Base-by-base conservation (phyloP, 2,888 invertebrate species). In the Clostera curtula region DNA sequence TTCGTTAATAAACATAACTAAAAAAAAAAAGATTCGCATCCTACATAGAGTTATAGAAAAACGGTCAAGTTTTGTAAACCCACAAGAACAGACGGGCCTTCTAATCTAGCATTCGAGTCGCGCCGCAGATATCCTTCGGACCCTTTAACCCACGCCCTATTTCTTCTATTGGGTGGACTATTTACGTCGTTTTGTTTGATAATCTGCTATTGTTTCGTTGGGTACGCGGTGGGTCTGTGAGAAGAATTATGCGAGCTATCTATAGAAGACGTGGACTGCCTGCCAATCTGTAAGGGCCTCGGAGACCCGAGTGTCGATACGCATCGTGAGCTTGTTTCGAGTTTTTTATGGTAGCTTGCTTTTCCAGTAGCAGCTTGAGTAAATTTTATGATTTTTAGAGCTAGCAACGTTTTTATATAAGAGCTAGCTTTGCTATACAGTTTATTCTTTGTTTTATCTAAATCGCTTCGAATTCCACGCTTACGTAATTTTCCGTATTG, bases 161-260 rank as follows among this genome's bases (percentile, higher is more conserved):
- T 75, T 70, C 74, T 70, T 58, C 66, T 68, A 71, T 71, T 67
- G 53, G 60, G 56, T 66, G 60, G 67, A 74, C 76, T 79, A 76
- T 80, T 77, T 79, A 75, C 74, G 77, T 77, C 75, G 73, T 80
- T 80, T 75, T 68, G 72, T 75, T 77, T 77, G 76, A 82, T 83
- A 83, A 82, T 82, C 75, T 73, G 72, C 74, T 71, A 76, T 83
- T 79, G 82, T 79, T 79, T 77, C 64, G 72, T 61, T 53, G 67
- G 69, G 63, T 62, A 58, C 65, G 66, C 57, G 56, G 65, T 69
- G 58, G 68, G 70, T 74, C 71, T 70, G 60, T 63, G 72, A 75
- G 76, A n/a, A n/a, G n/a, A 82, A 74, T 79, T 80, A 79, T 79
- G 71, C 68, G 64, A 72, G 73, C 72, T 76, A 75, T 80, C 74